A percentile compares a stretch with the other conserved stretches of the same genome.
These are phyloP conservation scores for Monochamus saltuarius DNA, from an alignment of 1,140 invertebrate genomes.

Conservation along the genomic window DNA sequence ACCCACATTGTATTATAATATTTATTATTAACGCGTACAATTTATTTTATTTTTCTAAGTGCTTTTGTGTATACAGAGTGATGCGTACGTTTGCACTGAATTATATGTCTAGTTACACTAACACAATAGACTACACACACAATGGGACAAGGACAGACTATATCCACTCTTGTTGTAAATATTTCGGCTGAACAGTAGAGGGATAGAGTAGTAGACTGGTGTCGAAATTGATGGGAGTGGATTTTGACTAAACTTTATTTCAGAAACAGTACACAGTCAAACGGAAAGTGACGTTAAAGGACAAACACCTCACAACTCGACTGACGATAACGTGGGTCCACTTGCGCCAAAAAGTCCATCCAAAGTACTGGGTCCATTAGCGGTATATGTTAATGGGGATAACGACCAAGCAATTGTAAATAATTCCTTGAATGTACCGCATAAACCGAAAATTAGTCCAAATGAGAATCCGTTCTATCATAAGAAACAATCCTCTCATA, in stretches of 20 bases:
- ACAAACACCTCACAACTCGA: slow-evolving; percentile 16
- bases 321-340: slow-evolving; percentile 11
- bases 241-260: slow-evolving; percentile 29
- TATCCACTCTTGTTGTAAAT: slow-evolving; percentile 17
- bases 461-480: slow-evolving; percentile 44
- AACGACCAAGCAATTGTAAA: slow-evolving; percentile 11
- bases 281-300: slow-evolving; percentile 26
- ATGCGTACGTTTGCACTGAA: neutral
- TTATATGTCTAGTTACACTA: neutral
- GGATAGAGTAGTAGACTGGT: slow-evolving; percentile 3
- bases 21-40: too few relatives aligned
- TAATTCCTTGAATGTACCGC: slow-evolving; percentile 9
- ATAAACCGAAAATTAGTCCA: slow-evolving; percentile 25
- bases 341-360: slow-evolving; percentile 37
- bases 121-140: slow-evolving; percentile 12
- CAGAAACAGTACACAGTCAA: slow-evolving; percentile 27
- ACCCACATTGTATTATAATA: too few relatives aligned
- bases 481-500: slow-evolving; percentile 15
- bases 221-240: slow-evolving; percentile 22
- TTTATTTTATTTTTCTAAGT: too few relatives aligned
- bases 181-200: slow-evolving; percentile 3
- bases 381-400: slow-evolving; percentile 41
- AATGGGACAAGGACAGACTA: slow-evolving; percentile 17
- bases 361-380: slow-evolving; percentile 44
- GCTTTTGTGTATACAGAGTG: too few relatives aligned